A percentile compares a stretch with the other conserved stretches of the same genome.
These are phyloP conservation scores for Tinea pellionella DNA, from an alignment of 2,888 invertebrate genomes.

Conservation along the genomic window DNA sequence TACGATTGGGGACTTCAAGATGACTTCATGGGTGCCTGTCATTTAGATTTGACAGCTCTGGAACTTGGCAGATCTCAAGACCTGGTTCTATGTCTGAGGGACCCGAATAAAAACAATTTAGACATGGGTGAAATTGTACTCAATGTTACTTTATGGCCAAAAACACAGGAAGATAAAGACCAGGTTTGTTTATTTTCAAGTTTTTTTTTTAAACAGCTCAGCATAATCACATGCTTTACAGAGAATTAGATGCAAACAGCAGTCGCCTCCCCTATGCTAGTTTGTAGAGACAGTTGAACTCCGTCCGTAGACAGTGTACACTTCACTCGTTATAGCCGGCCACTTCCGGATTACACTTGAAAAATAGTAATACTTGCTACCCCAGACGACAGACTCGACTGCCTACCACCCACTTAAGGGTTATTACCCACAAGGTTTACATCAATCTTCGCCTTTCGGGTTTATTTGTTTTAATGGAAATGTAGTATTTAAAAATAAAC, in stretches of 20 bases:
- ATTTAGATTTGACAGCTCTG: constrained; percentile 84
- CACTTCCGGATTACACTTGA: too few species aligned
- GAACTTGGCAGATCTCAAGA: constrained; percentile 84
- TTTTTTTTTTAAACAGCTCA: neutral
- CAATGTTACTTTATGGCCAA: constrained; percentile 88
- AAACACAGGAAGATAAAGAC: constrained; percentile 94
- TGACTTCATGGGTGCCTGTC: constrained; percentile 96
- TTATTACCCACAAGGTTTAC: too few species aligned
- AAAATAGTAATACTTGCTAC: too few species aligned
- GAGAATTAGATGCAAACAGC: too few species aligned
- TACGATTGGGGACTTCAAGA: constrained; percentile 98
- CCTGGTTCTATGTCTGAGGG: constrained; percentile 81
- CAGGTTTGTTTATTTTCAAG: constrained; percentile 70
- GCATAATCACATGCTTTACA: too few species aligned
- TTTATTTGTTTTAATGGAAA: neutral
- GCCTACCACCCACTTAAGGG: too few species aligned
- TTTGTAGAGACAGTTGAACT: too few species aligned
- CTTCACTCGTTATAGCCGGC: too few species aligned
- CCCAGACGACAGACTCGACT: too few species aligned
- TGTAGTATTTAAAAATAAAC: neutral
- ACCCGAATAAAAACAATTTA: constrained; percentile 74
- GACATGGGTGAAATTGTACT: constrained; percentile 88
- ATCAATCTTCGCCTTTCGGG: too few species aligned
- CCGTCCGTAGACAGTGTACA: too few species aligned
- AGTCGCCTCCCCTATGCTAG: too few species aligned